These are phyloP conservation scores for Channa maculata DNA, from an alignment of 2,113 vertebrate genomes.

Conservation along the genomic window DNA sequence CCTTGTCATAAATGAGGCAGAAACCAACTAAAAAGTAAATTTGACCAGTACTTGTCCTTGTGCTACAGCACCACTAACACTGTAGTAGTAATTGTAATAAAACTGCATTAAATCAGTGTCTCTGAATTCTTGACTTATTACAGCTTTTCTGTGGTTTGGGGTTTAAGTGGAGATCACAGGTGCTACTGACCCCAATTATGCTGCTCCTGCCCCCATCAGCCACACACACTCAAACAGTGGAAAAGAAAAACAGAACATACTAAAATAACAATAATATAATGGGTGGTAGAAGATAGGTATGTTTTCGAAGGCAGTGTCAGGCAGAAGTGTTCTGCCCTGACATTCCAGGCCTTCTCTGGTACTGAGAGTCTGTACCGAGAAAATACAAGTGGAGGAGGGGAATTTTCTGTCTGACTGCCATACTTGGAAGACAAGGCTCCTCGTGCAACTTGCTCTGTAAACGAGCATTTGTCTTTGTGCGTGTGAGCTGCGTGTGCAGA, in stretches of 20 bases:
- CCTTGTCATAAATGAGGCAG: background rate
- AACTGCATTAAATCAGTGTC: background rate
- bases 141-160: conserved; percentile 7
- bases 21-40: background rate
- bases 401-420: conserved; percentile 70
- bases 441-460: conserved; percentile 66
- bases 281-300: conserved; percentile 27
- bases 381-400: conserved; percentile 60
- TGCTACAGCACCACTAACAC: background rate
- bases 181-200: conserved; percentile 14
- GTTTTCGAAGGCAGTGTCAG: conserved; percentile 34
- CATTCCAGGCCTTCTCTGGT: conserved; percentile 79
- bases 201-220: background rate
- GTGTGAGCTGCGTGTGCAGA: conserved; percentile 25
- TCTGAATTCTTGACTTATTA: background rate
- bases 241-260: background rate
- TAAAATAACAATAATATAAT: conserved; percentile 33
- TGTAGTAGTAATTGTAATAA: background rate
- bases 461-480: conserved; percentile 49
- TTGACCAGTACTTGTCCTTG: background rate
- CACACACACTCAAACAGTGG: background rate
- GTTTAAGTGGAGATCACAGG: conserved; percentile 29
- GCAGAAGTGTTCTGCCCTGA: conserved; percentile 52
- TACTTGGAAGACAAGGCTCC: conserved; percentile 75
- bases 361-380: conserved; percentile 45